phyloP scores from a whole-genome alignment of 2,888 invertebrate genomes.

The Apomyelois bistriatella region DNA sequence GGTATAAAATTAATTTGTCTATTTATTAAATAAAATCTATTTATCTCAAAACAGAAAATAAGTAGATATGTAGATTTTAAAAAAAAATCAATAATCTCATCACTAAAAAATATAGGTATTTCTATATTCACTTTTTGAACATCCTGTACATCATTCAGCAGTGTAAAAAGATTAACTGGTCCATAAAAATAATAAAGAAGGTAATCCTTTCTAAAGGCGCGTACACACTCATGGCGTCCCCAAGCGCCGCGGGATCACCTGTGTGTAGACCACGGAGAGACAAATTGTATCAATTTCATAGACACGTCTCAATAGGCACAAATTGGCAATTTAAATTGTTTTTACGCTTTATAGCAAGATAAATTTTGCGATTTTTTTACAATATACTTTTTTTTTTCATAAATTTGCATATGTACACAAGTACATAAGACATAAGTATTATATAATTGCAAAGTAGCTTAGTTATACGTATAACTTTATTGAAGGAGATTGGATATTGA shows the following conservation, averaged over 20 bases:
- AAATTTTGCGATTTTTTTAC: constrained; percentile 17
- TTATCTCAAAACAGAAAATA: too few relatives aligned
- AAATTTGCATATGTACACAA: too few relatives aligned
- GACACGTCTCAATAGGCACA: constrained; percentile 49
- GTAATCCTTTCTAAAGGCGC: constrained; percentile 71
- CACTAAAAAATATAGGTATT: too few relatives aligned
- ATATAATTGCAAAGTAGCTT: too few relatives aligned
- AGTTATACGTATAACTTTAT: too few relatives aligned
- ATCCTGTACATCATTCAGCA: constrained; percentile 36
- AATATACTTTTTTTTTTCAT: too few relatives aligned
- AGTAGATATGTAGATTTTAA: too few relatives aligned
- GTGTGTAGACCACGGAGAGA: constrained; percentile 21
- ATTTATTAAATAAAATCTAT: too few relatives aligned
- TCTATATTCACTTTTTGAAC: constrained; percentile 21
- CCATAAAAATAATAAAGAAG: constrained; percentile 70
- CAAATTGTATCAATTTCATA: constrained; percentile 36
- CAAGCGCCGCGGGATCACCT: constrained; percentile 55
- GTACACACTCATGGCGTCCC: constrained; percentile 47
- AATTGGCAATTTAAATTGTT: constrained; percentile 44
- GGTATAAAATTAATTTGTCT: too few relatives aligned
- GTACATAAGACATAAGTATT: too few relatives aligned
- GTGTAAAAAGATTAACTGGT: constrained; percentile 45
- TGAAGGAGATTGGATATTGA: too few relatives aligned
- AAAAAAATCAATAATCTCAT: too few relatives aligned
- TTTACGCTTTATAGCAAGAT: constrained; percentile 19